phyloP scores from a whole-genome alignment of 2,888 invertebrate species.

The Campopleginae sp. region DNA sequence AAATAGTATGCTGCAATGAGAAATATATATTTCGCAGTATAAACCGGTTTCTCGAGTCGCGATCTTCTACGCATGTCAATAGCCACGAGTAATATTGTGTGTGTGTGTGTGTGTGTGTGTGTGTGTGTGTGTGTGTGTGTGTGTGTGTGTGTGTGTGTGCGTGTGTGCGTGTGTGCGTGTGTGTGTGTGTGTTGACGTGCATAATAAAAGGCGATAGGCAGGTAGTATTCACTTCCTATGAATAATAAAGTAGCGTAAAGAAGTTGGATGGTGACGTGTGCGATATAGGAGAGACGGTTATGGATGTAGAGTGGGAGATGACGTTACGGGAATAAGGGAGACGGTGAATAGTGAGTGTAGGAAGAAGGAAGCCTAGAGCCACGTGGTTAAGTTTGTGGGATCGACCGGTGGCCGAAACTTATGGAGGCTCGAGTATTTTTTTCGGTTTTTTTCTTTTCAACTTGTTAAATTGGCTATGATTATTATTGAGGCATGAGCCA shows the following conservation, averaged over 20 bases:
- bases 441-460: background rate
- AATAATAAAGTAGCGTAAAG: conserved; percentile 50
- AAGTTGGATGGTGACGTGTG: conserved; percentile 56
- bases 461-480: background rate
- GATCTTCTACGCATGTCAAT: background rate
- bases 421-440: background rate
- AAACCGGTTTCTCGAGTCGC: conserved; percentile 45
- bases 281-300: conserved; percentile 46
- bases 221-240: conserved; percentile 56
- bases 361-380: background rate
- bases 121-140: background rate
- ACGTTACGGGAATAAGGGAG: conserved; percentile 2
- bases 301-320: conserved; percentile 6
- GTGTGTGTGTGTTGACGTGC: background rate
- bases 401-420: conserved; percentile 10
- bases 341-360: background rate
- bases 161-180: background rate
- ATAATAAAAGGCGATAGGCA: conserved; percentile 40
- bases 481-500: conserved; percentile 51
- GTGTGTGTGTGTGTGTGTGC: background rate
- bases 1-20: conserved; percentile 17
- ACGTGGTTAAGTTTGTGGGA: conserved; percentile 16
- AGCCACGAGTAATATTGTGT: background rate
- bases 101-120: background rate
- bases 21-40: conserved; percentile 1